Evolutionary conservation across 2,888 invertebrate genomes (phyloP).

Genomic region (Harmothoe impar): DNA sequence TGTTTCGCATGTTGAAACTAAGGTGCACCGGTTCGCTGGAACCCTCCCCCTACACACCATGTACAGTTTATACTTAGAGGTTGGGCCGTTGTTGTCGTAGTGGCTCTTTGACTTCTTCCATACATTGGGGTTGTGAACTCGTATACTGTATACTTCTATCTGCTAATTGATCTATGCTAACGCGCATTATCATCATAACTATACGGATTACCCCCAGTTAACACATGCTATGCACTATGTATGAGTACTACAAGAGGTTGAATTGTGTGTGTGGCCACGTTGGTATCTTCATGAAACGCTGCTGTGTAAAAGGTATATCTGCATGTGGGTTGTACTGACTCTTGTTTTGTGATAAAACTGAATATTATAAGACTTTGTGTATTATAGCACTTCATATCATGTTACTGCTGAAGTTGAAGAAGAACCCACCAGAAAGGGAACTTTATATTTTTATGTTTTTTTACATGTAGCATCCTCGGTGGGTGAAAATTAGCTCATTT

Average conservation of each 20-base stretch:
- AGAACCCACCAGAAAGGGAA: background rate
- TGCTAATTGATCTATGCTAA: background rate
- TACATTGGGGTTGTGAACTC: conserved; percentile 1
- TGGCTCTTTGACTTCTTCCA: background rate
- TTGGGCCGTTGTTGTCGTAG: background rate
- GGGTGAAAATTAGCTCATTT: conserved; percentile 10
- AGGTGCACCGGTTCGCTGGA: background rate
- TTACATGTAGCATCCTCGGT: conserved; percentile 25
- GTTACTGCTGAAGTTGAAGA: background rate
- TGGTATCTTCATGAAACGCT: background rate
- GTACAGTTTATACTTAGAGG: background rate
- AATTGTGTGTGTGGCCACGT: conserved; percentile 47
- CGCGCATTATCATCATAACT: background rate
- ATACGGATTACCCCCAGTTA: background rate
- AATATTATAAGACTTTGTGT: conserved; percentile 34
- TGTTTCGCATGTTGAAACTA: background rate
- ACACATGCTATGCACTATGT: background rate
- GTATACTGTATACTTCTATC: background rate
- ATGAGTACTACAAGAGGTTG: background rate
- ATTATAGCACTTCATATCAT: conserved; percentile 42
- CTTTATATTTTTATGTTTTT: conserved; percentile 45
- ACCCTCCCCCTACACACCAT: background rate
- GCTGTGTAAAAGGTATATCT: conserved; percentile 43
- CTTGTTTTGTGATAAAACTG: conserved; percentile 50
- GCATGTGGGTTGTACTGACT: conserved; percentile 54